Evolutionary conservation across 2,113 vertebrate genomes (phyloP), one percentile per base, ranked within the genome.

Genomic region (Eurypyga helias): DNA sequence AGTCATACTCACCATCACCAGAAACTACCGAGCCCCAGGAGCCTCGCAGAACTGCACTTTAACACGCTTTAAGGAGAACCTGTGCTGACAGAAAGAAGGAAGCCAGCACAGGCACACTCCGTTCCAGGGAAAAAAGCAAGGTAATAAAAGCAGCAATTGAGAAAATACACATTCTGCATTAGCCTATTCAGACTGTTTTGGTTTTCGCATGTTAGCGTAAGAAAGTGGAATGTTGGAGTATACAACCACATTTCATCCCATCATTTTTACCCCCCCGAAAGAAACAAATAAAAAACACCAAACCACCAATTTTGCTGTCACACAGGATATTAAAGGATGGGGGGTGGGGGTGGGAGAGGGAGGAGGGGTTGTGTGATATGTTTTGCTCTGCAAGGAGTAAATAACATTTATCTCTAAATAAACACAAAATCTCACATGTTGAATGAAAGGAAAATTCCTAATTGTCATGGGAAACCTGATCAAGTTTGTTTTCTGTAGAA

Each of bases 201-300:
- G 25, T 88, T 90, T 80, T 33, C 6, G 6, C 45, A 19, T 5
- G 23, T 41, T 33, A 54, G 82, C 17, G 26, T 34, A 36, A 76
- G 83, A 96, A 94, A 97, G 88, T 96, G 87, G 97, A 96, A 92
- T 80, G 87, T 96, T 84, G 93, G 86, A 97, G 93, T 21, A 67
- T 7, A 83, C 69, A 76, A 73, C 18, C 24, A 57, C 38, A 52
- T 45, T 29, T 70, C 20, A 69, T 11, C n/a, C 31, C 14, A 1
- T 58, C 29, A 25, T 17, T 49, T 3, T 21, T 31, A 13, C 18
- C 14, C 11, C 21, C 13, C 6, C 29, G 11, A 55, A 8, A 89
- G n/a, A 51, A 89, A 85, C 14, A 89, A 58, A 91, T 9, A 26
- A 45, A 80, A 91, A 55, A n/a, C 2, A 48, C 10, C 69, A 67